Conservation (phyloP, 2,888 invertebrate species). For the Crocallis elinguaria region DNA sequence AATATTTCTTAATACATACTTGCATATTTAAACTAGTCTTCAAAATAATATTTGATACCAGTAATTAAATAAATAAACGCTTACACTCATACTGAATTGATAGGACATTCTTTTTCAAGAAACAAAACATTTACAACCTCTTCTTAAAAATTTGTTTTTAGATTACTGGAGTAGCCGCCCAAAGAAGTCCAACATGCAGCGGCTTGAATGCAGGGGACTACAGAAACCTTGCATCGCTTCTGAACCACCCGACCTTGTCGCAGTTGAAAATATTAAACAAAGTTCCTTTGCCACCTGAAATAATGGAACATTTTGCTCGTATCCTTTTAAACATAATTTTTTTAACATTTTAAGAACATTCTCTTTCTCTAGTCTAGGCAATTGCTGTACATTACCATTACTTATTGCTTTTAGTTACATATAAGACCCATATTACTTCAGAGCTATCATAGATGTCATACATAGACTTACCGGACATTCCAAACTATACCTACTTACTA, state of each 20-base stretch:
- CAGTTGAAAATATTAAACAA: constrained; percentile 92
- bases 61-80: too few species aligned
- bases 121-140: constrained; percentile 8
- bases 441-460: too few species aligned
- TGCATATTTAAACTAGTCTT: neutral
- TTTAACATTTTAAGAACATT: neutral
- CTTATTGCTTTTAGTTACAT: too few species aligned
- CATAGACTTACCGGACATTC: too few species aligned
- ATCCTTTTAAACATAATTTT: constrained; percentile 84
- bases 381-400: too few species aligned
- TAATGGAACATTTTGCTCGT: constrained; percentile 98
- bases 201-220: constrained; percentile 96
- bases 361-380: neutral
- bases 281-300: constrained; percentile 96
- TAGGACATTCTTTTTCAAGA: neutral
- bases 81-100: too few species aligned
- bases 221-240: constrained; percentile 89
- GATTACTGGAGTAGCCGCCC: constrained; percentile 87
- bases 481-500: too few species aligned
- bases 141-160: constrained; percentile 44
- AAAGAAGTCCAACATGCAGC: constrained; percentile 93
- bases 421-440: too few species aligned
- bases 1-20: neutral
- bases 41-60: neutral
- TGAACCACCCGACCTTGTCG: constrained; percentile 88